Base-by-base conservation (phyloP, 2,113 vertebrate species). In the Colaptes auratus region DNA sequence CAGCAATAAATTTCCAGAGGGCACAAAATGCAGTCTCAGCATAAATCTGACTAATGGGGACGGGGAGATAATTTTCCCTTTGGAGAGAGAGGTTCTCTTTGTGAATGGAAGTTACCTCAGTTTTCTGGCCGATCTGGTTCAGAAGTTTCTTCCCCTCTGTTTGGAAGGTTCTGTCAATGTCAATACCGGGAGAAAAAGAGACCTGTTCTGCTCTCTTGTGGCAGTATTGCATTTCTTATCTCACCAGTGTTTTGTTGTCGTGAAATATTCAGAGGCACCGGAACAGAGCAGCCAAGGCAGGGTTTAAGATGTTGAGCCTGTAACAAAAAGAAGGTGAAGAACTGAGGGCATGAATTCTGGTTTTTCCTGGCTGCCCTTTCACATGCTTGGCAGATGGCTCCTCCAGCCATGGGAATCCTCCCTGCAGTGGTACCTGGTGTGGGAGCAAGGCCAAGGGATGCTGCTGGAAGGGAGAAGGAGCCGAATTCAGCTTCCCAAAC, bases 341-440 rank as follows among this genome's bases (percentile, higher is more conserved):
- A 3, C 28, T 7, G 15, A 31, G 73, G 42, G 52, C 59, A 33
- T 1, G 2, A 67, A 28, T 24, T 0, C 28, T 24, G 46, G 64
- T 55, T 20, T 50, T 88, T 14, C 52, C 61, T 66, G 75, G 53
- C 70, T 79, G 6, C 42, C 50, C 71, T 63, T 15, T 7, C 50
- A 2, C 8, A 1, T 4, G 10, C 56, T 63, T 80, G 60, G 58
- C 52, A 5, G 7, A 0, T 3, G 5, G 8, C 6, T 64, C 2
- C n/a, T 35, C 53, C 0, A 5, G 59, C 15, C 12, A 1, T 0
- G 66, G 76, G 63, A 30, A 42, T 15, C 25, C 75, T 58, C 30
- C 6, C 24, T 20, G 79, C 35, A 2, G 1, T 0, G 16, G 53
- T 21, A 13, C 28, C 30, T 5, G 9, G 27, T 6, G 74, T 6